Evolutionary conservation across 2,888 invertebrate species (phyloP).

Genomic region (Helicoverpa assulta): DNA sequence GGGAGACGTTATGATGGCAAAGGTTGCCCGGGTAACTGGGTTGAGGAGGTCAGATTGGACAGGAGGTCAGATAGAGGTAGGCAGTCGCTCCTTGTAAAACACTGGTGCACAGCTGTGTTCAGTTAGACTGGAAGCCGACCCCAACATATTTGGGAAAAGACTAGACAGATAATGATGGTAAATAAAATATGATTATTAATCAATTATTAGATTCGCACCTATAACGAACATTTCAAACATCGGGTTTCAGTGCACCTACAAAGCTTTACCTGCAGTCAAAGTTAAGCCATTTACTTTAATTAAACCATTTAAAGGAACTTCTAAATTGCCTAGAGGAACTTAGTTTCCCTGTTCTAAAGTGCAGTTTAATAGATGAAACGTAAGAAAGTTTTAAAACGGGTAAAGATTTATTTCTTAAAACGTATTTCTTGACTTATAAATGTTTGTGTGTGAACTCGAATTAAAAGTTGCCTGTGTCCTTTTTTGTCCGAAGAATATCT

Average conservation of each 20-base stretch:
- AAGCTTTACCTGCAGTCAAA: neutral
- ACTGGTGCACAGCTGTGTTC: no score
- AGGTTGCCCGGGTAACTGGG: no score
- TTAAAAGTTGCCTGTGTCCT: no score
- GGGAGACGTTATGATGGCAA: no score
- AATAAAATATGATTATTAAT: neutral
- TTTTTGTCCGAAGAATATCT: no score
- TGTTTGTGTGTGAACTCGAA: no score
- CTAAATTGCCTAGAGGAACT: neutral
- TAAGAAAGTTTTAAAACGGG: neutral
- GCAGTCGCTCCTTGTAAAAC: no score
- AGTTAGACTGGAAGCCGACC: no score
- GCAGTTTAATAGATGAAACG: neutral
- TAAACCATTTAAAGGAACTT: constrained; percentile 1
- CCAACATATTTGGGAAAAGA: no score
- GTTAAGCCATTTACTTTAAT: constrained; percentile 1
- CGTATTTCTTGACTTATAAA: neutral
- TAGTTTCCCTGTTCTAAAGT: neutral
- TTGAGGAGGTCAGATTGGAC: no score
- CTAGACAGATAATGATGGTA: no score
- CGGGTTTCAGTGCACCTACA: neutral
- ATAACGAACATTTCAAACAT: neutral
- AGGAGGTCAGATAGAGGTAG: no score
- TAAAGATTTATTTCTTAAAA: neutral
- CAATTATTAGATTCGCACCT: neutral